Evolutionary conservation across 2,797 vertebrate genomes (phyloP), one percentile per base, ranked within the genome.

Genomic region (Phylloscopus collybita): DNA sequence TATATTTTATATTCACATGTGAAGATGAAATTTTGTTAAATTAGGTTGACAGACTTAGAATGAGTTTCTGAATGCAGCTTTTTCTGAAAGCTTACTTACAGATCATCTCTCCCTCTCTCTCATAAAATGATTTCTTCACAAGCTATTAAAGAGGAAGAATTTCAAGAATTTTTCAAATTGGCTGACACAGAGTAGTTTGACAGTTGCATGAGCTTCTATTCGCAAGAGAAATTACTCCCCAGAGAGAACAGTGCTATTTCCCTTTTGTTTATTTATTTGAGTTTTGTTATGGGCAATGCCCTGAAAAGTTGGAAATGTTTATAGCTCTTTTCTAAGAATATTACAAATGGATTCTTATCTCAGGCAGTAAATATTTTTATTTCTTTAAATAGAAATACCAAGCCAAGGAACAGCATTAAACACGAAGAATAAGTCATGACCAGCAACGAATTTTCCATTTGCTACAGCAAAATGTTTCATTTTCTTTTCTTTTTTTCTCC

Each of bases 331-430:
- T 61, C 36, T 49, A 85, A 86, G 61, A 81, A 66, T 67, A 67
- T 94, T 92, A 95, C 81, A 92, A 93, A 95, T 66, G 42, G 86
- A 82, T 90, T 82, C 62, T 92, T 93, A 85, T 88, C 49, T 86
- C 73, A 93, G 53, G 53, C 76, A 82, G 23, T 64, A 86, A 91
- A 86, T 79, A 88, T 81, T 73, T 91, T 76, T 86, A 71, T 87
- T 88, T 73, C 91, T 95, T 94, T 81, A 92, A 94, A 95, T 57
- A 82, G 93, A 95, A 96, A 70, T 50, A 70, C 60, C 78, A 95
- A 80, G 40, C 34, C 73, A 79, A 86, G 86, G 44, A 86, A 79
- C 32, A 59, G 44, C 44, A 83, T 90, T 53, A 88, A 93, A 90
- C 66, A 92, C 74, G 76, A 89, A 89, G 19, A 76, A 36, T 53